These are phyloP conservation scores for Nomada flava DNA, from an alignment of 2,888 invertebrate species.

Conservation along the genomic window DNA sequence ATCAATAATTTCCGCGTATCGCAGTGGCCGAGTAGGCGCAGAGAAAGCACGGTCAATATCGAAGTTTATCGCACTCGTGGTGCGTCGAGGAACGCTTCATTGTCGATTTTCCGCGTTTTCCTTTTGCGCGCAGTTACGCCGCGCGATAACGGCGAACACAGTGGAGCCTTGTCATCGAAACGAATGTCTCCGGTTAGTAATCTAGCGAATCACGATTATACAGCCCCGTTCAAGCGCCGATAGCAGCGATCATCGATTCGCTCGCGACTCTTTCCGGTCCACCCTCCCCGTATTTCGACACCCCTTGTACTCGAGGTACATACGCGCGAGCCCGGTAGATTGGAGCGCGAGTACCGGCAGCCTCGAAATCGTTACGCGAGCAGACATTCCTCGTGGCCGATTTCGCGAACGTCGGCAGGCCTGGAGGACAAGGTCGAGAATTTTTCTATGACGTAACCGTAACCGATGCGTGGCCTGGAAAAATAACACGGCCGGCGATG, in stretches of 20 bases:
- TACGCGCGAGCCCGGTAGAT: too few species aligned
- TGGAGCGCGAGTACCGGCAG: too few species aligned
- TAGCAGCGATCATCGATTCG: constrained; percentile 10
- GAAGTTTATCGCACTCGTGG: not conserved
- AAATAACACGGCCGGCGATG: constrained; percentile 21
- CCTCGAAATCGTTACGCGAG: constrained; percentile 13
- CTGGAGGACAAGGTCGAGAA: constrained; percentile 23
- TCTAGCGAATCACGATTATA: constrained; percentile 32
- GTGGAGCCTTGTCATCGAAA: constrained; percentile 28
- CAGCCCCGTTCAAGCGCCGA: not conserved
- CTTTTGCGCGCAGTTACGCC: constrained; percentile 13
- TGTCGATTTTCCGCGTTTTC: constrained; percentile 21
- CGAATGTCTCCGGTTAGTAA: constrained; percentile 25
- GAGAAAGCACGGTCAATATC: constrained; percentile 19
- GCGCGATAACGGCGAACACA: constrained; percentile 9
- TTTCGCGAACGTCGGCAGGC: constrained; percentile 10
- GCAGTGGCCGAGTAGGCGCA: too few species aligned
- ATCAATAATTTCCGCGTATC: too few species aligned
- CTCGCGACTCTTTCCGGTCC: not conserved
- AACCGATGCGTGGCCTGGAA: constrained; percentile 41
- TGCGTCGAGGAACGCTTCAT: not conserved
- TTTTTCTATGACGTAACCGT: constrained; percentile 7
- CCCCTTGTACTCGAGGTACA: too few species aligned
- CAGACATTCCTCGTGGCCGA: not conserved
- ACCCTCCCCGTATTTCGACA: too few species aligned